These are phyloP conservation scores for Lepidochrysops patricia DNA, from an alignment of 2,888 invertebrate genomes.

Conservation along the genomic window DNA sequence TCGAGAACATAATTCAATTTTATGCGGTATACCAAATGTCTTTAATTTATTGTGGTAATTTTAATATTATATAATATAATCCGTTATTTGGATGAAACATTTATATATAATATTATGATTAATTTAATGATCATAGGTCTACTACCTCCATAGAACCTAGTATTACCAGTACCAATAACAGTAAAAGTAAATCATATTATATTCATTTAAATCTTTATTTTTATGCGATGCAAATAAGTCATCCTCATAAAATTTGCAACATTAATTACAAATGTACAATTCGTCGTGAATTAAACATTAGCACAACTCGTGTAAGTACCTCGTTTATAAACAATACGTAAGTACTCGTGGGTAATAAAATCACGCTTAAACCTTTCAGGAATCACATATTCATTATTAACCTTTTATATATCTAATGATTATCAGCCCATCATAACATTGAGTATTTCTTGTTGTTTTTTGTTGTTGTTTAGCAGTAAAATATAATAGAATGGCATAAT, in stretches of 20 bases:
- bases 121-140: too few species aligned
- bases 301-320: neutral
- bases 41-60: neutral
- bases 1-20: neutral
- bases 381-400: too few species aligned
- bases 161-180: neutral
- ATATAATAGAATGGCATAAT: too few species aligned
- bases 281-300: constrained; percentile 4
- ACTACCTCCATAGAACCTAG: too few species aligned
- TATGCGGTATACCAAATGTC: neutral
- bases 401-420: too few species aligned
- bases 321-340: neutral
- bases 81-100: too few species aligned
- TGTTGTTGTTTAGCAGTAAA: too few species aligned
- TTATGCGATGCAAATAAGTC: neutral
- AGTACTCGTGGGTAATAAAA: neutral
- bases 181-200: neutral
- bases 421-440: too few species aligned
- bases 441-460: too few species aligned
- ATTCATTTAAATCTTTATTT: neutral
- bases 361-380: neutral
- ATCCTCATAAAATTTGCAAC: neutral
- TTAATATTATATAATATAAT: too few species aligned
- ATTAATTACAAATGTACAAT: neutral
- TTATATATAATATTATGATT: too few species aligned